Conservation (phyloP, 1,140 invertebrate species). For the Atta colombica region DNA sequence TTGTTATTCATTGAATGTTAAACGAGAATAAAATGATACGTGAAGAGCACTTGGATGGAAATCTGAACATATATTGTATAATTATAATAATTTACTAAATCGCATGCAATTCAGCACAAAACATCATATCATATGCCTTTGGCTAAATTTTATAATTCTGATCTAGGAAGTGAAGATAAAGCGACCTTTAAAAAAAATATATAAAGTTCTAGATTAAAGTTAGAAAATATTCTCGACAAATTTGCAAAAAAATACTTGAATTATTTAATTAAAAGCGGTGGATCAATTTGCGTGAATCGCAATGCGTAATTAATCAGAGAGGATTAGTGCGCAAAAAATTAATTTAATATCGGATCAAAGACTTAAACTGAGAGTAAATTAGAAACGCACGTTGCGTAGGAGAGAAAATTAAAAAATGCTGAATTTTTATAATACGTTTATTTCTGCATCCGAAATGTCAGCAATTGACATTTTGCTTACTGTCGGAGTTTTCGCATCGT, state of each 20-base stretch:
- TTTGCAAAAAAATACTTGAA: background rate
- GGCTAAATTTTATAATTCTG: background rate
- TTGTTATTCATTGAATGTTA: too few species aligned
- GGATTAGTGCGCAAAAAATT: background rate
- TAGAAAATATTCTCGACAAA: background rate
- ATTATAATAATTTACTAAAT: too few species aligned
- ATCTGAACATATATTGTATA: too few species aligned
- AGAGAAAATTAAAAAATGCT: background rate
- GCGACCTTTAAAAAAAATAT: background rate
- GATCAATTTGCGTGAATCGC: background rate
- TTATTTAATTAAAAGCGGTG: background rate
- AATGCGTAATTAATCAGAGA: conserved; percentile 1
- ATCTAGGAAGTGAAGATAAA: background rate
- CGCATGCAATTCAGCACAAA: too few species aligned
- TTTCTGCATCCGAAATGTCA: conserved; percentile 47
- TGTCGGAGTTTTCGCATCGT: conserved; percentile 24
- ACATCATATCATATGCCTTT: too few species aligned
- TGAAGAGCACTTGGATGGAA: too few species aligned
- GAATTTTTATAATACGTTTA: conserved; percentile 46
- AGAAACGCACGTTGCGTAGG: background rate
- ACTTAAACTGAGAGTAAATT: background rate
- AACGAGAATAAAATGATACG: too few species aligned
- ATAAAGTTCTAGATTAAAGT: background rate
- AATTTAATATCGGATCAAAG: background rate
- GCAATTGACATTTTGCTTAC: conserved; percentile 54